Base-by-base conservation (phyloP, 2,888 invertebrate species). In the Arge pagana region DNA sequence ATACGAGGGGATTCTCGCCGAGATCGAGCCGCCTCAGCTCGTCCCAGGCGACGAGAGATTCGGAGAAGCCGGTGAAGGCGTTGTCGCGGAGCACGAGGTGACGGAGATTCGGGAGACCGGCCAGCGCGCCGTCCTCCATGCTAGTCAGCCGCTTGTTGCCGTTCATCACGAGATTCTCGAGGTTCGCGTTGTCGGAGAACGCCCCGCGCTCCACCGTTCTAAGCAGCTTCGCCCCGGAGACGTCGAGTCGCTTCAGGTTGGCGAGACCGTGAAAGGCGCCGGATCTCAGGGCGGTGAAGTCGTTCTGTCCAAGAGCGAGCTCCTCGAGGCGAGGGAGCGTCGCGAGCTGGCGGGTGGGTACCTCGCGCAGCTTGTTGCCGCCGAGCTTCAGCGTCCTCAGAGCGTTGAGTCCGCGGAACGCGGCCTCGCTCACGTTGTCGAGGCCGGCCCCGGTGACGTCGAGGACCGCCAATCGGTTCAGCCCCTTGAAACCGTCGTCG, bases 401-500 rank as follows among this genome's bases (percentile, higher is more conserved):
- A n/a, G 86, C 86, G 53, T 84, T 85, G 50, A 91, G 79, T 39
- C 91, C 91, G 55, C 85, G 82, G 65, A 93, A 88, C 13, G 92
- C 89, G 52, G 84, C 82, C 13, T 85, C 84, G 59, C 88, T 89
- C 57, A 93, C 87, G 67, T 90, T 90, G 53, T 85, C 84, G 58
- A 93, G 81, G 13, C 89, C 89, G 19, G 92, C 91, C 60, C 90
- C 89, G 62, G 87, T 87, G 58, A 93, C 79, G 73, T 93, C 92
- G 63, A 93, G 77, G 10, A 87, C 86, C 1, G 88, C 83, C 16
- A 93, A 78, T 54, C 87, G 85, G 59, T 85, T 86, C 7, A 93
- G 81, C 48, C 90, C 89, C 45, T 84, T 83, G 74, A 93, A 93
- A 10, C 89, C 87, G 60, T 89, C 89, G 61, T 88, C 86, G 6